A percentile compares a stretch with the other conserved stretches of the same genome.
phyloP scores from a whole-genome alignment of 2,113 vertebrate species.

The Cryptomyrus ogoouensis region DNA sequence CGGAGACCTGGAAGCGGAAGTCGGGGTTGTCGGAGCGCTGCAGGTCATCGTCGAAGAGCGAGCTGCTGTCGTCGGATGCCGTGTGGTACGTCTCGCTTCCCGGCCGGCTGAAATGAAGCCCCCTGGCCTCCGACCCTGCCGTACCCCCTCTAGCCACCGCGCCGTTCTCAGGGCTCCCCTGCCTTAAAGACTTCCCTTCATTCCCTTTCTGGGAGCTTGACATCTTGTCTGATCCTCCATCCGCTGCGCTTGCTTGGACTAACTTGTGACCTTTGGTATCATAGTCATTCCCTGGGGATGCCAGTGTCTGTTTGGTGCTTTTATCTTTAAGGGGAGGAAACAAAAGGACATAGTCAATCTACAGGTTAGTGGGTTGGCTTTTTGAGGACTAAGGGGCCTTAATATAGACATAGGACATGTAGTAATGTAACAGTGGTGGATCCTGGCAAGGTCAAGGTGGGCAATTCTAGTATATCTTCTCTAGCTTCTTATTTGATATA shows the following conservation, averaged over 20 bases:
- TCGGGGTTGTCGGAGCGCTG: slow-evolving; percentile 58
- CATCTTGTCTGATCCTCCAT: not conserved
- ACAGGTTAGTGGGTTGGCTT: not conserved
- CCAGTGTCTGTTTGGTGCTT: slow-evolving; percentile 51
- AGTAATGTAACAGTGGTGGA: not conserved
- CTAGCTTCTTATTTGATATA: not conserved
- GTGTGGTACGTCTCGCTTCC: slow-evolving; percentile 81
- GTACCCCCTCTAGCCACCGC: slow-evolving; percentile 45
- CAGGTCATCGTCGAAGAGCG: slow-evolving; percentile 82
- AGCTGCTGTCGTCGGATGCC: slow-evolving; percentile 88
- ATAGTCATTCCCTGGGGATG: slow-evolving; percentile 40
- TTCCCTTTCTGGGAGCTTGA: not conserved
- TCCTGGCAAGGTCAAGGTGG: not conserved
- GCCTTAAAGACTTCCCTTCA: slow-evolving; percentile 21
- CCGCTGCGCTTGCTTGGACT: slow-evolving; percentile 25
- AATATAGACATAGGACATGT: not conserved
- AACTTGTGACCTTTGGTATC: slow-evolving; percentile 48
- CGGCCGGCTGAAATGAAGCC: slow-evolving; percentile 55
- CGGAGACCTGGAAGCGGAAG: slow-evolving; percentile 34
- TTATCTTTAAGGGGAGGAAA: not conserved
- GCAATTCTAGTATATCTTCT: not conserved
- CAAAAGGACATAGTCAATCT: not conserved
- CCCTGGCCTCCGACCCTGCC: slow-evolving; percentile 48
- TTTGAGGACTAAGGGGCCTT: not conserved
- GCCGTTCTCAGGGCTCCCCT: slow-evolving; percentile 67